Evolutionary conservation across 2,888 invertebrate species (phyloP), one percentile per base, ranked within the genome.

Genomic region (Euplexia lucipara): DNA sequence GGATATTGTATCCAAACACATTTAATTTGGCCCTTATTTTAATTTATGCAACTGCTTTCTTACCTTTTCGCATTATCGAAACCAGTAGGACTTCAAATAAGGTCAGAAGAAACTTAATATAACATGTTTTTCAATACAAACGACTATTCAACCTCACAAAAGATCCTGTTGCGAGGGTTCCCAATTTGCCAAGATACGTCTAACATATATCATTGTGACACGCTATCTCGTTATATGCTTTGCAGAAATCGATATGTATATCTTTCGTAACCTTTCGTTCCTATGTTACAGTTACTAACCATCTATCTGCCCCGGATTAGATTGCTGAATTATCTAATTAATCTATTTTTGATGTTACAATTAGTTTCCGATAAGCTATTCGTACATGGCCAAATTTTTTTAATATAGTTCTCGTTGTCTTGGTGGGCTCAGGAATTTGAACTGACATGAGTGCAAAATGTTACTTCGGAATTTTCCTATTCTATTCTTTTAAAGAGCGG

Each of bases 281-380:
- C 34, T 49, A 12, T 59, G 48, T 66, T 48, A 62, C 61, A 35
- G 41, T 57, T 57, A 65, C 52, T 53, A 54, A 72, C 16, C 75
- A 63, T 54, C 16, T 65, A 65, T 65, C 41, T 34, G 52, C 26
- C 7, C 4, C 8, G 56, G 78, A 75, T 79, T 26, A 69, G 69
- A 75, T 80, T 57, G 30, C 52, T 59, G 22, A 39, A 66, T 64
- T 69, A 72, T 78, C 73, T 75, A 63, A 79, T 79, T 79, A 78
- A 78, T 79, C 62, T 60, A 37, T 66, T 61, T 75, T 74, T 74
- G 61, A 74, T 74, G 49, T 54, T 20, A 57, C 47, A 70, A 74
- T 73, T 73, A 56, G 70, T 59, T 47, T 6, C 9, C 16, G 70
- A 60, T 70, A 69, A 71, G 66, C 39, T 53, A 42, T 64, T 64